Percentiles rank a stretch among this genome's conserved stretches.
phyloP scores from a whole-genome alignment of 2,113 vertebrate genomes.

The Oriolus oriolus region DNA sequence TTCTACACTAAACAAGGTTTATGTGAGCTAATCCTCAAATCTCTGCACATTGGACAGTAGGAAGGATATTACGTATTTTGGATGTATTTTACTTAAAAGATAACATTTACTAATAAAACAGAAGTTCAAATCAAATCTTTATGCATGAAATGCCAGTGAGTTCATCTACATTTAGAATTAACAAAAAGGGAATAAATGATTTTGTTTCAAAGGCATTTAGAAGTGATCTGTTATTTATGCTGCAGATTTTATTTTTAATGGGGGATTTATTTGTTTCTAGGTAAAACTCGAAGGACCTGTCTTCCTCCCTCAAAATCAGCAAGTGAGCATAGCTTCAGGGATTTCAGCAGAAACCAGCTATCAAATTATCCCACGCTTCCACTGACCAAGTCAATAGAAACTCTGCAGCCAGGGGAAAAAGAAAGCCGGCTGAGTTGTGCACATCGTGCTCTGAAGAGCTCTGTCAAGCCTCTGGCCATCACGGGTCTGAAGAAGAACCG shows the following conservation, averaged over 20 bases:
- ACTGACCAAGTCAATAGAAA: slow-evolving; percentile 75
- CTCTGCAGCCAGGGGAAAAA: slow-evolving; percentile 72
- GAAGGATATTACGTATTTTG: not conserved
- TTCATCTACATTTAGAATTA: not conserved
- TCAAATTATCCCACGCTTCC: slow-evolving; percentile 83
- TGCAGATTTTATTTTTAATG: not conserved
- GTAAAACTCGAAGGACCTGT: slow-evolving; percentile 81
- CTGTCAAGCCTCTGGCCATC: slow-evolving; percentile 65
- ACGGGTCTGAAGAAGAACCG: slow-evolving; percentile 73
- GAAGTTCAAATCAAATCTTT: not conserved
- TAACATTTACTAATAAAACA: not conserved
- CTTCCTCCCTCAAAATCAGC: slow-evolving; percentile 75
- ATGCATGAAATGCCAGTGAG: not conserved
- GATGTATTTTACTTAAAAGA: not conserved
- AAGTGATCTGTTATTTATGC: not conserved
- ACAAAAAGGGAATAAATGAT: not conserved
- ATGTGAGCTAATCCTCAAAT: not conserved
- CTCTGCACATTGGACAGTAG: not conserved
- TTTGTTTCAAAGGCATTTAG: not conserved
- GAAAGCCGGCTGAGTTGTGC: slow-evolving; percentile 52
- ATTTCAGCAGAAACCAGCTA: slow-evolving; percentile 75
- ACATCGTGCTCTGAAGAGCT: slow-evolving; percentile 53
- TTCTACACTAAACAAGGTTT: not conserved
- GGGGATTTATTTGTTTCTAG: slow-evolving; percentile 73
- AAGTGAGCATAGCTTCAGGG: slow-evolving; percentile 70